These are phyloP conservation scores for Amiota minor DNA, from an alignment of 2,888 invertebrate species.

Conservation along the genomic window DNA sequence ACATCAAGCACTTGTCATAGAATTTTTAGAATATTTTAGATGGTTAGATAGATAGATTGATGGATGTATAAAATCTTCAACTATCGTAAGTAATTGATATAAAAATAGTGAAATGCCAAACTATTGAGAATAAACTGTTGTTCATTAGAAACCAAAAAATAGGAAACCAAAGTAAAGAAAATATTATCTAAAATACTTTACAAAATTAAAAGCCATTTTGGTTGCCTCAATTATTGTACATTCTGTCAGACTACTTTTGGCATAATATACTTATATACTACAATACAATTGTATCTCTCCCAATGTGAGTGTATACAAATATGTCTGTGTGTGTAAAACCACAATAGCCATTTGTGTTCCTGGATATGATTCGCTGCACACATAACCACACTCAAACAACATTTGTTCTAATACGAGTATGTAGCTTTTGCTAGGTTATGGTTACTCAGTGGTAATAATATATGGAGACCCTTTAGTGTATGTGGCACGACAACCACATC, in stretches of 20 bases:
- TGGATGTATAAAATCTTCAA: neutral
- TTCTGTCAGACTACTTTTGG: neutral
- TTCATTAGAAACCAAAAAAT: slow-evolving; percentile 31
- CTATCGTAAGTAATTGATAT: neutral
- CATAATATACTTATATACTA: neutral
- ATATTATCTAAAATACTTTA: slow-evolving; percentile 34
- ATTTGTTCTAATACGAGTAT: neutral
- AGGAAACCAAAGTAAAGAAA: slow-evolving; percentile 16
- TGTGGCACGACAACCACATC: neutral
- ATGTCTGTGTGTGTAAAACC: slow-evolving; percentile 18
- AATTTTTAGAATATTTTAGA: too few relatives aligned
- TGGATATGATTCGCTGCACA: neutral
- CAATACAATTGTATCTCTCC: neutral
- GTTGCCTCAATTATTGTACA: neutral
- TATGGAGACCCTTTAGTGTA: too few relatives aligned
- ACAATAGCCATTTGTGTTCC: slow-evolving; percentile 13
- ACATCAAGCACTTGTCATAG: too few relatives aligned
- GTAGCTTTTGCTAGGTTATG: neutral
- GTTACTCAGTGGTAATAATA: too few relatives aligned
- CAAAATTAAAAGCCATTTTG: slow-evolving; percentile 27
- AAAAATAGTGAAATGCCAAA: slow-evolving; percentile 22
- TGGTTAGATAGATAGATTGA: too few relatives aligned
- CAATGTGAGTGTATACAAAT: slow-evolving; percentile 8
- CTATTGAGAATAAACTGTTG: slow-evolving; percentile 38
- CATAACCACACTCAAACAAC: slow-evolving; percentile 11